Base-by-base conservation (phyloP, 2,888 invertebrate genomes). In the Blastobasis adustella region DNA sequence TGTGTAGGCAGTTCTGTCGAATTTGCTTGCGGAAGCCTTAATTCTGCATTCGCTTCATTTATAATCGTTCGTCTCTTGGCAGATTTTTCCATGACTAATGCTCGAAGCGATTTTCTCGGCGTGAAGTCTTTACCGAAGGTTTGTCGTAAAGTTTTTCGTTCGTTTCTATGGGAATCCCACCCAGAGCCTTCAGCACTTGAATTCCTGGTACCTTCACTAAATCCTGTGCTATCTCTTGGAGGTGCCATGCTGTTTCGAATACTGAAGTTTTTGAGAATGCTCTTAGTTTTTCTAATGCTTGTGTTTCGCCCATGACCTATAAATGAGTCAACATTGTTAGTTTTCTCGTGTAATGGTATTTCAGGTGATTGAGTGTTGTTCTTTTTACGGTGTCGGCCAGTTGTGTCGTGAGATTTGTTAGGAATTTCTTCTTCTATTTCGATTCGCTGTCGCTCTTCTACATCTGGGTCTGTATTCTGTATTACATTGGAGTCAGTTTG, bases 111-210 rank as follows among this genome's bases (percentile, higher is more conserved):
- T 58, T 86, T 86, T 6, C 85, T 64, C 0, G 74, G 73, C 1
- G 79, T 79, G 47, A 82, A 80, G 54, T 84, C 83, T 68, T 73
- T 79, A 0, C 87, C 87, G 6, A 82, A 79, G 1, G 87, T 87
- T 57, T 79, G 75, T 37, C 87, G 66, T 10, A 87, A 51, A 0
- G 87, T 87, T 67, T 81, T 81, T 39, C 82, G 67, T 0, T 85
- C 83, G 0, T 76, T 79, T 57, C 85, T 76, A 56, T 87, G 87
- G 0, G 87, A 87, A 47, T 87, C 87, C 87, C 87, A 87, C 0
- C 78, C 82, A 0, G 87, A 86, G 1, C 78, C 76, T 66, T 82
- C 83, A 0, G 69, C 77, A 41, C 77, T 84, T 2, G 82, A 85
- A 55, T 77, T 67, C 10, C 36, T 69, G n/a, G 72, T 66, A 0